Evolutionary conservation across 2,797 vertebrate genomes (phyloP), one percentile per base, ranked within the genome.

Genomic region (Paguma larvata): DNA sequence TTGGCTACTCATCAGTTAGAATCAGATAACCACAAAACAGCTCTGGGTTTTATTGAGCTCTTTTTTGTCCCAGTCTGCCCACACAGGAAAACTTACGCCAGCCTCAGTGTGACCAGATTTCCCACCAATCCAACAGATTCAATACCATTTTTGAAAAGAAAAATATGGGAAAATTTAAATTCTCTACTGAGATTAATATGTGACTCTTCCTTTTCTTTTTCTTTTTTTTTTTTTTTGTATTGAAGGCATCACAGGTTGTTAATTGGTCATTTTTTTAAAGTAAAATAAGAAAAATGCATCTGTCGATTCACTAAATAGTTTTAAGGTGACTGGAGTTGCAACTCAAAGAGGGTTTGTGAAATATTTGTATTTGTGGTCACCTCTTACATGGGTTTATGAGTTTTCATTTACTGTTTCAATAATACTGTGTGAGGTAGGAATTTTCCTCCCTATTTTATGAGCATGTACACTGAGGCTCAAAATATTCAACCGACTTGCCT

Each of bases 141-240:
- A 38, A 6, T 23, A 46, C 11, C 56, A 23, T 34, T 67, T 96
- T 85, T 62, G 32, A 91, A 91, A 32, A 23, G 9, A 46, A 85
- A 82, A 63, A n/a, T 13, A 21, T 44, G 18, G 63, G 27, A 86
- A 51, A 53, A 86, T 73, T 63, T 21, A 86, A 89, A 46, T 30
- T 85, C 41, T 83, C 68, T 68, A 89, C 44, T 90, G 25, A 94
- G 70, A 68, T 62, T 79, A 82, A 62, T 82, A 68, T 44, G 19
- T 79, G 34, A 75, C 18, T 82, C 62, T 91, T 48, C 83, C 75
- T 68, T 70, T 38, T 38, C 38, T 96, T 96, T 84, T n/a, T 89
- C 19, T 91, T 72, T 72, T 72, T 46, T 96, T 96, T 84, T n/a
- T 89, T 25, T 91, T 75, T 75, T 75, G 41, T 30, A 4, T 30